These are phyloP conservation scores for Orestias chungarensis DNA, from an alignment of 2,797 vertebrate genomes.

Conservation along the genomic window DNA sequence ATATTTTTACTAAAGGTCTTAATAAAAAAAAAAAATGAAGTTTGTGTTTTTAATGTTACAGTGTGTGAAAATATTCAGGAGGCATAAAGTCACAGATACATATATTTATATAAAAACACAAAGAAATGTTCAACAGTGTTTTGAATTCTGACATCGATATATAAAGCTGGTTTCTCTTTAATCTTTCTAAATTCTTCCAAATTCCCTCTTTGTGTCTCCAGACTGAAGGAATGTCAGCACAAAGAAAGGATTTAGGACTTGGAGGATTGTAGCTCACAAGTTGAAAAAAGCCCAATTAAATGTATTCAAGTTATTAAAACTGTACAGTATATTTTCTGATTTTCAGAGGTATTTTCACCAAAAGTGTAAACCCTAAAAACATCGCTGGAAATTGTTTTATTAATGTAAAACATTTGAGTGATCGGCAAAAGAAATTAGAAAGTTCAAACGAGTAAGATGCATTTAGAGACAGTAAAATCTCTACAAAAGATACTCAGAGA, in stretches of 20 bases:
- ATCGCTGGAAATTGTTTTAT: neutral
- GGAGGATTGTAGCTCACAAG: neutral
- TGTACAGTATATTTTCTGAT: neutral
- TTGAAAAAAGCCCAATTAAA: neutral
- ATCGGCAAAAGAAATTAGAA: neutral
- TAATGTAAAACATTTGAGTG: neutral
- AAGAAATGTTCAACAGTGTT: slow-evolving; percentile 1
- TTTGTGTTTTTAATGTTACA: neutral
- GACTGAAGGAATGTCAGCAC: neutral
- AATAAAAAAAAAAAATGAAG: neutral
- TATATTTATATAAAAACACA: neutral
- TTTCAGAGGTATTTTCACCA: slow-evolving; percentile 1
- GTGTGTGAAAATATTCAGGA: neutral
- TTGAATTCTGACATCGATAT: slow-evolving; percentile 6
- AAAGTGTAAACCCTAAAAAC: neutral
- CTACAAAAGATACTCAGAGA: neutral
- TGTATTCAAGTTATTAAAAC: neutral
- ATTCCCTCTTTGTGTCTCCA: slow-evolving; percentile 15
- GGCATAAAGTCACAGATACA: neutral
- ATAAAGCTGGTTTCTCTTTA: slow-evolving; percentile 1
- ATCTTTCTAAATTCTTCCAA: neutral
- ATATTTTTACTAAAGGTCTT: neutral
- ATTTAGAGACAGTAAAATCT: neutral
- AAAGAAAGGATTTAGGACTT: slow-evolving; percentile 16
- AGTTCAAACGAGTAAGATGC: neutral